A percentile compares a stretch with the other conserved stretches of the same genome.
These are phyloP conservation scores for Epinotia demarniana DNA, from an alignment of 2,888 invertebrate species.

Conservation along the genomic window DNA sequence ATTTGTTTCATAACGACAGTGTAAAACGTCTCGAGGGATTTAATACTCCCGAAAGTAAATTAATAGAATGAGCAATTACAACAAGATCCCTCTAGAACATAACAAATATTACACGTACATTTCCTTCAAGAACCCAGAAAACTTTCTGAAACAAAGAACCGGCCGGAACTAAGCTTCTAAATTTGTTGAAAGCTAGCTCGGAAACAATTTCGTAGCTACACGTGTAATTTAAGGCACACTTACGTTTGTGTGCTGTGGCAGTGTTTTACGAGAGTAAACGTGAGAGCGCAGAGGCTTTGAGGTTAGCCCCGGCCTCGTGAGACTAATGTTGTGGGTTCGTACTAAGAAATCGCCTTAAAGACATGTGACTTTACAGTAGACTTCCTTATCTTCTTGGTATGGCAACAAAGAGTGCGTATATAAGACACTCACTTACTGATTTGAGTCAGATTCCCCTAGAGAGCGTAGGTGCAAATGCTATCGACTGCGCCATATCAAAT, in stretches of 20 bases:
- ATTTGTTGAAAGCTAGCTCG: conserved; percentile 9
- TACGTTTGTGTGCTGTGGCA: conserved; percentile 6
- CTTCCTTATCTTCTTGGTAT: background rate
- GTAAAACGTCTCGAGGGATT: background rate
- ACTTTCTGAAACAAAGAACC: background rate
- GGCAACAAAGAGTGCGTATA: background rate
- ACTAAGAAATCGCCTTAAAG: background rate
- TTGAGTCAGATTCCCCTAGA: background rate
- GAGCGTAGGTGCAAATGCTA: background rate
- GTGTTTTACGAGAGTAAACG: conserved; percentile 4
- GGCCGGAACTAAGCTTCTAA: conserved; percentile 6
- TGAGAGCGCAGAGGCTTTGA: background rate
- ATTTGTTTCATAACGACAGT: background rate
- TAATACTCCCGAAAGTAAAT: background rate
- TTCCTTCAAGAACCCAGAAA: conserved; percentile 5
- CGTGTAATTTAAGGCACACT: conserved; percentile 19
- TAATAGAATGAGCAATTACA: no score
- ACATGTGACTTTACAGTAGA: background rate
- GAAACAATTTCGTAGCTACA: conserved; percentile 28
- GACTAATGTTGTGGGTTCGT: conserved; percentile 13
- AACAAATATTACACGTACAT: background rate
- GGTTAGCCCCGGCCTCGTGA: conserved; percentile 2
- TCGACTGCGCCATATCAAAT: background rate
- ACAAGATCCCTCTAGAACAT: background rate
- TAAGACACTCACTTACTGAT: background rate